These are phyloP conservation scores for Lithophane semibrunnea DNA, from an alignment of 2,888 invertebrate species.

Conservation along the genomic window DNA sequence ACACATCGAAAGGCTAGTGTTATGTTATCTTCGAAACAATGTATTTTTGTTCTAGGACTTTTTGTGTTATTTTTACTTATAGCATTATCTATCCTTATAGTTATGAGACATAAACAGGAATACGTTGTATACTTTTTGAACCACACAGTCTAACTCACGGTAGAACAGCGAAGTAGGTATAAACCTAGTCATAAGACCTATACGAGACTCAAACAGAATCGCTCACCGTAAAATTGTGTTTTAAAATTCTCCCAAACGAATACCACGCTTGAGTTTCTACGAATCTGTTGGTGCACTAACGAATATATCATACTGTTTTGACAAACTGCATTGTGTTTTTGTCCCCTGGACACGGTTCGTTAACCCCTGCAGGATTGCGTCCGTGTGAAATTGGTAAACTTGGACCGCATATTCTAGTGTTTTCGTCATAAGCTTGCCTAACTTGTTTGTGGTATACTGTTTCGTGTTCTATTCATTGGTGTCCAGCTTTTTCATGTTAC, in stretches of 20 bases:
- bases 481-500: conserved; percentile 13
- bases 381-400: conserved; percentile 63
- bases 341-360: conserved; percentile 73
- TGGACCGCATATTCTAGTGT: conserved; percentile 51
- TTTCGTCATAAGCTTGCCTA: conserved; percentile 41
- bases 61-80: too few relatives aligned
- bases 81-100: too few relatives aligned
- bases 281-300: conserved; percentile 77
- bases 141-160: neutral
- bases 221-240: conserved; percentile 80
- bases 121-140: neutral
- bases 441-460: conserved; percentile 29
- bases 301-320: conserved; percentile 84
- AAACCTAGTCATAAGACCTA: conserved; percentile 22
- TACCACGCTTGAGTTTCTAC: conserved; percentile 75
- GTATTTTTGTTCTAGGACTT: too few relatives aligned
- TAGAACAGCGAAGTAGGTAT: neutral
- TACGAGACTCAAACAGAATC: conserved; percentile 71
- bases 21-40: too few relatives aligned
- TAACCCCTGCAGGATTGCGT: conserved; percentile 62
- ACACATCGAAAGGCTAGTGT: too few relatives aligned
- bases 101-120: too few relatives aligned
- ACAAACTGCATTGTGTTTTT: conserved; percentile 83
- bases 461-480: conserved; percentile 28
- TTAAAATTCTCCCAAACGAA: conserved; percentile 79